Base-by-base conservation (phyloP, 2,888 invertebrate species). In the Leucania comma region DNA sequence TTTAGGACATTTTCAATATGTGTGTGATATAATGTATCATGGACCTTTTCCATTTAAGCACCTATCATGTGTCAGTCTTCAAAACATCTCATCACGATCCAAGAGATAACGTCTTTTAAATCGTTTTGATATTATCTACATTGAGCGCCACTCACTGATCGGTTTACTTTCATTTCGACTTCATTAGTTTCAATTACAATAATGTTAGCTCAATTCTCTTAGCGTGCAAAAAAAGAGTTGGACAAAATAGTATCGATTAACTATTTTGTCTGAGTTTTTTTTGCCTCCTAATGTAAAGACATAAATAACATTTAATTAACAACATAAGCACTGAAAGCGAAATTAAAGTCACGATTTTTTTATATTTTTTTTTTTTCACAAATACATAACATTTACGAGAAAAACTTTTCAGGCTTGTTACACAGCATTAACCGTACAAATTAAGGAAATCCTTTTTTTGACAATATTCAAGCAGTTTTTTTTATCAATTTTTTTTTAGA, bases 141-240 rank as follows among this genome's bases (percentile, higher is more conserved):
- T 42, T 68, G 70, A 78, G 63, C 61, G 53, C 58, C 42, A 77
- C 66, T 78, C 77, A 77, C 70, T 82, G 68, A 78, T 76, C 61
- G 67, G 50, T 87, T 91, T 90, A 92, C 94, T 94, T 94, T 94
- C 93, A 86, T 91, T 86, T 86, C 74, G 79, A 76, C 86, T 86
- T 89, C 86, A 91, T 92, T 91, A 91, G 85, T 85, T 89, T 89
- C 90, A 91, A 92, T 92, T 93, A 91, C 87, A 85, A 87, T 90
- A 88, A 88, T 88, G 89, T 90, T 88, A 87, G 81, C 80, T 81
- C 67, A 81, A 60, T 64, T 73, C 62, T 42, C 14, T 42, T 42
- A 42, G 17, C 42, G 14, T 20, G 42, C 42, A 42, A 42, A 42
- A 42, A 42, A 42, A 6, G 42, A 17, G 17, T 42, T 20, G 20